A percentile compares a stretch with the other conserved stretches of the same genome.
phyloP scores from a whole-genome alignment of 2,113 vertebrate species.

The Chascanopsetta lugubris region DNA sequence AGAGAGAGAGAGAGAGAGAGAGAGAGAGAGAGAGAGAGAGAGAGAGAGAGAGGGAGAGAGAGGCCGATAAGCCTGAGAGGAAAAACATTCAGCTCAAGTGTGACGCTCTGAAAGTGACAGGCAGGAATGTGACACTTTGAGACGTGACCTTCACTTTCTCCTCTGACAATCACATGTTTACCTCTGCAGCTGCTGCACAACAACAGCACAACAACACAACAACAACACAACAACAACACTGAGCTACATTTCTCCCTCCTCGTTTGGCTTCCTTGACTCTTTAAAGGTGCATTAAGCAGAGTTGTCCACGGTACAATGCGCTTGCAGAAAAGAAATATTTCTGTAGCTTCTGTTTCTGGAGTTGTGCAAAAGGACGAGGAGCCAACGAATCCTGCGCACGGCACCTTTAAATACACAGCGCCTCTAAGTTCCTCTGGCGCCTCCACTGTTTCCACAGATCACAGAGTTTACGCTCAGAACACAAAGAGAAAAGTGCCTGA shows the following conservation, averaged over 20 bases:
- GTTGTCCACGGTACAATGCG: too few relatives aligned
- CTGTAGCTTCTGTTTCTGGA: background rate
- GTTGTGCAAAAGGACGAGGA: too few relatives aligned
- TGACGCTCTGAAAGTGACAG: slow-evolving; percentile 24
- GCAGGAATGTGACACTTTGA: slow-evolving; percentile 41
- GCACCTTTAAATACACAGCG: background rate
- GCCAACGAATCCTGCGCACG: too few relatives aligned
- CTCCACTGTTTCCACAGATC: background rate
- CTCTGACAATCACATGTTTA: background rate
- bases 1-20: background rate
- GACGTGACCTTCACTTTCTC: slow-evolving; percentile 36
- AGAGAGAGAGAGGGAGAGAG: background rate
- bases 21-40: background rate
- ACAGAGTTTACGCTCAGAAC: background rate
- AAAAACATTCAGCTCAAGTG: slow-evolving; percentile 15
- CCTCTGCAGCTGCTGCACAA: background rate
- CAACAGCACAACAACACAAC: background rate
- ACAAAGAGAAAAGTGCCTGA: background rate
- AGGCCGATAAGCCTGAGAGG: slow-evolving; percentile 20
- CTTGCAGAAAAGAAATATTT: background rate
- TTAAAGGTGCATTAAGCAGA: too few relatives aligned
- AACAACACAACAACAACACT: background rate
- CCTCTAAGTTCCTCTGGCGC: background rate
- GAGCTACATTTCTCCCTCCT: background rate
- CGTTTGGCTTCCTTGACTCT: too few relatives aligned